A percentile compares a stretch with the other conserved stretches of the same genome.
These are phyloP conservation scores for Gnathonemus longibarbis DNA, from an alignment of 2,113 vertebrate genomes.

Conservation along the genomic window DNA sequence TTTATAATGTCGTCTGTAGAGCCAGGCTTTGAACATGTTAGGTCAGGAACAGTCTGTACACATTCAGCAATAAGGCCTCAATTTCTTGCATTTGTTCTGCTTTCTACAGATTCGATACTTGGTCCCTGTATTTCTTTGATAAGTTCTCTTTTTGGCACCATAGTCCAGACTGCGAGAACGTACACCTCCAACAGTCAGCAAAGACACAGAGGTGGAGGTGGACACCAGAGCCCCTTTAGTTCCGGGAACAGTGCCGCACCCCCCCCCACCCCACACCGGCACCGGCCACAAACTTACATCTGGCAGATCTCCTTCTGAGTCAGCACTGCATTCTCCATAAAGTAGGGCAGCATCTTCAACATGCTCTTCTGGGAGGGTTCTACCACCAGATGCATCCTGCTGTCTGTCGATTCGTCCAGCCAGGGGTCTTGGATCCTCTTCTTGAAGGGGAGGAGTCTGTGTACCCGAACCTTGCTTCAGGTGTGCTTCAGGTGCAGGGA, in stretches of 20 bases:
- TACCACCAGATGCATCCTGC: conserved; percentile 62
- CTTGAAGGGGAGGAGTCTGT: conserved; percentile 11
- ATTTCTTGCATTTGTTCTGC: neutral
- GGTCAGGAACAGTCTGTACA: neutral
- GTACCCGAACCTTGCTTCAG: neutral
- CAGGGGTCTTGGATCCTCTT: conserved; percentile 22
- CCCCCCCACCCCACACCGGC: neutral
- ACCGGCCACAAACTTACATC: conserved; percentile 57
- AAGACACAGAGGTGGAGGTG: neutral
- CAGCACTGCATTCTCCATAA: conserved; percentile 61
- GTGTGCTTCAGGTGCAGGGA: neutral
- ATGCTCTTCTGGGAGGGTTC: conserved; percentile 47
- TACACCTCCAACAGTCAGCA: neutral
- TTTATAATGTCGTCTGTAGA: neutral
- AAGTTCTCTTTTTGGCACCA: neutral
- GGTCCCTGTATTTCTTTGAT: neutral
- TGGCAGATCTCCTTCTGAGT: conserved; percentile 62
- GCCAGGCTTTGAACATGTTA: neutral
- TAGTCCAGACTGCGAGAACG: neutral
- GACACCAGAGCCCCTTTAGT: neutral
- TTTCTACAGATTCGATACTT: neutral
- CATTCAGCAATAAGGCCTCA: neutral
- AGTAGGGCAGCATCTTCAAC: conserved; percentile 65
- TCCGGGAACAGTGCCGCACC: neutral
- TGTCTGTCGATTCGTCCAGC: conserved; percentile 16